phyloP scores from a whole-genome alignment of 2,113 vertebrate genomes.

The Chionomys nivalis region DNA sequence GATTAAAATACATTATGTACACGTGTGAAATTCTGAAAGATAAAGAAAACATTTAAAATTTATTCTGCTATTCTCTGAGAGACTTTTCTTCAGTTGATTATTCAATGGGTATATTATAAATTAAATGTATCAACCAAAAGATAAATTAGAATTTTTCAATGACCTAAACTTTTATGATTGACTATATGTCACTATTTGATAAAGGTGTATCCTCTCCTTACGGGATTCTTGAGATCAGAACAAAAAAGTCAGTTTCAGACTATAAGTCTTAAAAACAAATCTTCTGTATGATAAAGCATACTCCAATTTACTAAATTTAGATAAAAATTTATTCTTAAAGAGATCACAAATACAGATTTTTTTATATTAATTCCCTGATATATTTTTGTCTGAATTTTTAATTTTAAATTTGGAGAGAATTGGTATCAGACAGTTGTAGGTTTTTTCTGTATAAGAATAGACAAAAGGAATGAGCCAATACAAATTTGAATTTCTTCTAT shows the following conservation, averaged over 20 bases:
- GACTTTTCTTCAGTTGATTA: neutral
- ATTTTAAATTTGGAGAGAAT: constrained; percentile 27
- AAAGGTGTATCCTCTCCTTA: neutral
- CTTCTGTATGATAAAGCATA: neutral
- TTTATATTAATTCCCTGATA: neutral
- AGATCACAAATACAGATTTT: neutral
- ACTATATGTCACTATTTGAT: neutral
- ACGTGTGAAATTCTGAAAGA: neutral
- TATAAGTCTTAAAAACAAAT: constrained; percentile 1
- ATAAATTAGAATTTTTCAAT: neutral
- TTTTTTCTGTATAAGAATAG: neutral
- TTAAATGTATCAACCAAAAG: constrained; percentile 4
- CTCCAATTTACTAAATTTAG: neutral
- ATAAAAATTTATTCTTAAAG: neutral
- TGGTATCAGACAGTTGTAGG: neutral
- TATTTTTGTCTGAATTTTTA: neutral
- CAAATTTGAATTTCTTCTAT: constrained; percentile 2
- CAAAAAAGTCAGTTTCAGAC: neutral
- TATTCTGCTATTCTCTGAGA: neutral
- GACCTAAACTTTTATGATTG: neutral
- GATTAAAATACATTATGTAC: neutral
- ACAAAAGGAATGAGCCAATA: neutral
- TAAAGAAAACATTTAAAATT: neutral
- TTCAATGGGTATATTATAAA: neutral
- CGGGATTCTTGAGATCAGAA: neutral